These are phyloP conservation scores for Drosophila miranda DNA, from an alignment of 1,140 invertebrate genomes.

Conservation along the genomic window DNA sequence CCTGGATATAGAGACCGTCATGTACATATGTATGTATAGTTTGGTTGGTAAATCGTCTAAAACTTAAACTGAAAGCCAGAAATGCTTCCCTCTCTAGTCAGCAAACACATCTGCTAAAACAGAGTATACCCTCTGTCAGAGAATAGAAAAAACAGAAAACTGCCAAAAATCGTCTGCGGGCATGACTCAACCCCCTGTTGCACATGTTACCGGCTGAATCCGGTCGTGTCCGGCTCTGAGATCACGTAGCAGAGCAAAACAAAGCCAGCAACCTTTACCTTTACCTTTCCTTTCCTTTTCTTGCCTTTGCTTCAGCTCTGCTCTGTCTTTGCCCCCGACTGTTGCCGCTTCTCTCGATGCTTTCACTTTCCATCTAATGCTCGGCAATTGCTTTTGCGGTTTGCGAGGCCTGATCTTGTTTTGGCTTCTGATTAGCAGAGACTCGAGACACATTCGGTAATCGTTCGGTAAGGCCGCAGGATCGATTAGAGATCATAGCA, in stretches of 20 bases:
- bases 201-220: neutral
- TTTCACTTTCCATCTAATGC: slow-evolving; percentile 72
- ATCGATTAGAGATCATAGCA: slow-evolving; percentile 9
- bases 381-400: slow-evolving; percentile 64
- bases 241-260: slow-evolving; percentile 34
- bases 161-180: slow-evolving; percentile 34
- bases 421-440: slow-evolving; percentile 62
- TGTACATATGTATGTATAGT: too few relatives aligned
- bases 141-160: slow-evolving; percentile 19
- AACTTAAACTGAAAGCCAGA: too few relatives aligned
- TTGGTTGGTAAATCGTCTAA: too few relatives aligned
- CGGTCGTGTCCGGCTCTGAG: slow-evolving; percentile 30
- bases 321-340: slow-evolving; percentile 5
- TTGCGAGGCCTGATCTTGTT: slow-evolving; percentile 35
- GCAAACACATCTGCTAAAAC: too few relatives aligned
- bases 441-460: slow-evolving; percentile 39
- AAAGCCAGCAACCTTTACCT: slow-evolving; percentile 62
- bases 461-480: neutral
- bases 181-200: slow-evolving; percentile 36
- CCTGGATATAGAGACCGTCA: too few relatives aligned
- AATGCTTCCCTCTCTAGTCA: too few relatives aligned
- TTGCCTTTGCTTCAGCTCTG: slow-evolving; percentile 9
- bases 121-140: neutral
- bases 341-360: slow-evolving; percentile 28
- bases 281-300: slow-evolving; percentile 43